Base-by-base conservation (phyloP, 2,888 invertebrate genomes). In the Platynereis dumerilii region DNA sequence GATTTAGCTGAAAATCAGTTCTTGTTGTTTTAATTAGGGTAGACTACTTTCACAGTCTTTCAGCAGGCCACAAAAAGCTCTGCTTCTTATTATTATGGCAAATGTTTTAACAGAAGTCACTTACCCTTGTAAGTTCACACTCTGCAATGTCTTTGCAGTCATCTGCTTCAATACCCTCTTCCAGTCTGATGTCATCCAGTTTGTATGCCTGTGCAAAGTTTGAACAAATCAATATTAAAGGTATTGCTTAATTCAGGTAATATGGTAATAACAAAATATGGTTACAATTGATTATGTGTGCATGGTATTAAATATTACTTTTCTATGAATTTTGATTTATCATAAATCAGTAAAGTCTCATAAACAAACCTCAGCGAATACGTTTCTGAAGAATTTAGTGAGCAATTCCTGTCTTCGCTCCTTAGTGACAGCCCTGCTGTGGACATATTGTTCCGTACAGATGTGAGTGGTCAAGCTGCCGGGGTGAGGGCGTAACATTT, bases 41-140 rank as follows among this genome's bases (percentile, higher is more conserved):
- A n/a, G n/a, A n/a, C n/a, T n/a, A n/a, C n/a, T n/a, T n/a, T n/a
- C n/a, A n/a, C n/a, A n/a, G n/a, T n/a, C n/a, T n/a, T n/a, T n/a
- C n/a, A n/a, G n/a, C n/a, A n/a, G n/a, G n/a, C n/a, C n/a, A n/a
- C n/a, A n/a, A n/a, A n/a, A n/a, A n/a, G n/a, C n/a, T n/a, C n/a
- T n/a, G n/a, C n/a, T n/a, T n/a, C n/a, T n/a, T n/a, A n/a, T n/a
- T n/a, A n/a, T n/a, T n/a, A n/a, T n/a, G n/a, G n/a, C n/a, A n/a
- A n/a, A n/a, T n/a, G n/a, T n/a, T n/a, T n/a, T n/a, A n/a, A n/a
- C n/a, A n/a, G n/a, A n/a, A 34, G 12, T 12, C 48, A 57, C 66
- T 54, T 67, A 79, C 80, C 75, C 80, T 76, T 42, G 80, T 76
- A 1, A 81, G 72, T 60, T 81, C 80, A 63, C 76, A 77, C 58